Conservation (phyloP, 1,140 invertebrate genomes). For the Drosophila lowei region DNA sequence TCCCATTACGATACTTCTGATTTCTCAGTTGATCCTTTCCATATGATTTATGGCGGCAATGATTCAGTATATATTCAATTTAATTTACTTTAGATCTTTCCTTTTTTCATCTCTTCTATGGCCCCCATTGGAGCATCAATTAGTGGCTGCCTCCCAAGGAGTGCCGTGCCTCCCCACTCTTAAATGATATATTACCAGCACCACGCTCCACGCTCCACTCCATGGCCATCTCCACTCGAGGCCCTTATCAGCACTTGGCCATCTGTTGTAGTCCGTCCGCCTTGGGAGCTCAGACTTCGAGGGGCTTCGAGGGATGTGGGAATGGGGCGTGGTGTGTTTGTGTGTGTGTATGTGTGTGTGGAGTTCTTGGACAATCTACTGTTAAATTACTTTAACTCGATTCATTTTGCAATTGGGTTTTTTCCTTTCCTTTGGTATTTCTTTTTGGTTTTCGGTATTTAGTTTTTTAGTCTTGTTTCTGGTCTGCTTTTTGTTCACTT, state of each 20-base stretch:
- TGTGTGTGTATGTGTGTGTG: no score
- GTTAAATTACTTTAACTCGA: conserved; percentile 76
- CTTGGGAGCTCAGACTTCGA: conserved; percentile 4
- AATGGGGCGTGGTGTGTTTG: background rate
- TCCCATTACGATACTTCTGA: no score
- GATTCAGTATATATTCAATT: no score
- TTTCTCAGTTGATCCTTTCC: no score
- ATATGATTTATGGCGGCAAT: no score
- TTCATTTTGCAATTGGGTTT: conserved; percentile 71
- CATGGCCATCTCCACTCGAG: conserved; percentile 3
- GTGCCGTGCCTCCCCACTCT: conserved; percentile 26
- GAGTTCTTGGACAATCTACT: conserved; percentile 57
- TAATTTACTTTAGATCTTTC: no score
- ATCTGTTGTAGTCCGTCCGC: conserved; percentile 37
- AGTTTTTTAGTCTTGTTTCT: conserved; percentile 16
- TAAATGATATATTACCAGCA: conserved; percentile 41
- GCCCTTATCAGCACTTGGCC: conserved; percentile 55
- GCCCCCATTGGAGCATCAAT: conserved; percentile 29
- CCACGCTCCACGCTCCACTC: background rate
- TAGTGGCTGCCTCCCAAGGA: conserved; percentile 27
- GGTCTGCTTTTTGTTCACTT: conserved; percentile 5
- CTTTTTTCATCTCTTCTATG: no score
- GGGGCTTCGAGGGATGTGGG: background rate
- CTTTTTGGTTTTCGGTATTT: conserved; percentile 25
- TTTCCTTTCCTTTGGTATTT: no score